Base-by-base conservation (phyloP, 2,113 vertebrate species). In the Forbesichthys agassizii region DNA sequence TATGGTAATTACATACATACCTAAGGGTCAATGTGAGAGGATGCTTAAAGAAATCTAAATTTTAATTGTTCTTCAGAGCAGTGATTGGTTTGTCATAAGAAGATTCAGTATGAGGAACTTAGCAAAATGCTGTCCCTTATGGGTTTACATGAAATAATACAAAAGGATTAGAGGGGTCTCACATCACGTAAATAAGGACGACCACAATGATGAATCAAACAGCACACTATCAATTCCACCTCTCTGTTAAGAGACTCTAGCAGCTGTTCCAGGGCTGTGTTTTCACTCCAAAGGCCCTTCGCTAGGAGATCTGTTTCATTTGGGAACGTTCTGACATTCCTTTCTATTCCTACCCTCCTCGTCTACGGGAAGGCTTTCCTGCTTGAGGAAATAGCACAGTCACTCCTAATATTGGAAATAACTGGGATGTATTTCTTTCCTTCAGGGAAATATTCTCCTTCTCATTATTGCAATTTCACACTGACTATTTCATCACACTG, bases 291-390 rank as follows among this genome's bases (percentile, higher is more conserved):
- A 49, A 20, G 11, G 12, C 48, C 66, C 53, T 62, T 27, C 71
- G 55, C 63, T 55, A 64, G 70, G 52, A 80, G 73, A 77, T 68
- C 60, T 84, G 72, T 84, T 90, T 88, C 49, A 64, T 79, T 90
- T 91, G 89, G 83, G 86, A 12, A n/a, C 65, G 33, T 67, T 69
- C 67, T 76, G 63, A 83, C 84, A 90, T 91, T 90, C 82, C 74
- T 87, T 73, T 75, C 79, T 71, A 61, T 71, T 64, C 58, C 68
- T 64, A 61, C 48, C 69, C 69, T 71, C 27, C 61, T 61, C 65
- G 65, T 55, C 71, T 77, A 51, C 68, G 71, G 78, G 64, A 66
- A 71, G 47, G 66, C 71, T 51, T 75, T 82, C 56, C 64, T 33
- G 65, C 68, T 77, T 69, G 57, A 27, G 47, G 58, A 27, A 75